Conservation (phyloP, 1,140 invertebrate genomes). For the Atta texana region DNA sequence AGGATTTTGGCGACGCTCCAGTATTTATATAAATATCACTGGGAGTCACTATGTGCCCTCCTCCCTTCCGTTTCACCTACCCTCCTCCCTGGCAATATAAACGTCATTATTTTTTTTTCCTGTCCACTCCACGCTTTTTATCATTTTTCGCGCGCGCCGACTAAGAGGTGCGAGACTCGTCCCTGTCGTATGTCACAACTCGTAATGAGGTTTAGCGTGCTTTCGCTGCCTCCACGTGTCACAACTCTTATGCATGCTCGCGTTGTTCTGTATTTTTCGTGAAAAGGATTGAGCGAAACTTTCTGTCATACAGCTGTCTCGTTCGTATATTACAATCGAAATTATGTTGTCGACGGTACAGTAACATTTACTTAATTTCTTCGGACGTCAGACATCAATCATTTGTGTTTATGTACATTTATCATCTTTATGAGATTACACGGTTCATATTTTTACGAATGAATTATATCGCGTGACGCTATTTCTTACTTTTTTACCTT, state of each 20-base stretch:
- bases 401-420: neutral
- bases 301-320: neutral
- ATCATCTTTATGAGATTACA: slow-evolving; percentile 15
- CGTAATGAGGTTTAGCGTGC: slow-evolving; percentile 57
- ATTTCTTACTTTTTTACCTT: slow-evolving; percentile 8
- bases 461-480: slow-evolving; percentile 33
- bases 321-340: slow-evolving; percentile 18
- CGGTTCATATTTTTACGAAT: neutral
- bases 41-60: slow-evolving; percentile 76
- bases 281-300: slow-evolving; percentile 1
- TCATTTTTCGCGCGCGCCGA: slow-evolving; percentile 46
- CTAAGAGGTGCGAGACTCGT: slow-evolving; percentile 27
- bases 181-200: slow-evolving; percentile 53
- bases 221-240: slow-evolving; percentile 25
- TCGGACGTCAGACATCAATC: neutral
- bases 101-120: slow-evolving; percentile 58
- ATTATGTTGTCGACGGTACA: slow-evolving; percentile 27
- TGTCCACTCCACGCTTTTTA: slow-evolving; percentile 56
- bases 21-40: slow-evolving; percentile 83
- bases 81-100: slow-evolving; percentile 58
- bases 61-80: neutral
- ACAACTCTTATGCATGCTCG: slow-evolving; percentile 23
- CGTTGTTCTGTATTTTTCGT: slow-evolving; percentile 28
- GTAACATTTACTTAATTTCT: neutral
- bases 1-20: slow-evolving; percentile 85